These are phyloP conservation scores for Trilocha varians DNA, from an alignment of 2,888 invertebrate genomes.

Conservation along the genomic window DNA sequence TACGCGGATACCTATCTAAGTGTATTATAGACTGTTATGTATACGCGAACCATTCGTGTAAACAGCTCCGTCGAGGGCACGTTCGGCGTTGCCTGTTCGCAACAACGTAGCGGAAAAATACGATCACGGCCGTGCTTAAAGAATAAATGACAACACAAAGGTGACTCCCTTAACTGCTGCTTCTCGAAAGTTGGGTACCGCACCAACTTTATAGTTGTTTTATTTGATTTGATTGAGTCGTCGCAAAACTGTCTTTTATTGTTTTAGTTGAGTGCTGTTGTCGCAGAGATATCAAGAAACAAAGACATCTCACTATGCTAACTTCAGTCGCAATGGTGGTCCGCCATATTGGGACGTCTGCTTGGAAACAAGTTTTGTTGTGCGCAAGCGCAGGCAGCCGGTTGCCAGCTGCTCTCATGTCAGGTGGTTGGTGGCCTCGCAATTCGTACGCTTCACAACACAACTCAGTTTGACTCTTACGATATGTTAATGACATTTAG, in stretches of 20 bases:
- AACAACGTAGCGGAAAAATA: conserved; percentile 45
- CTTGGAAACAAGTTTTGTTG: conserved; percentile 63
- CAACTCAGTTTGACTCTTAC: neutral
- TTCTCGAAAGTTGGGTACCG: conserved; percentile 29
- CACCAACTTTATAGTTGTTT: neutral
- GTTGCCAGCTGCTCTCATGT: conserved; percentile 62
- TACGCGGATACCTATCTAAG: conserved; percentile 48
- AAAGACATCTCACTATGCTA: neutral
- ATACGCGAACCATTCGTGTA: conserved; percentile 32
- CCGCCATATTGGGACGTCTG: conserved; percentile 59
- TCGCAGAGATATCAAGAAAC: neutral
- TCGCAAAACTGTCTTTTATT: conserved; percentile 12
- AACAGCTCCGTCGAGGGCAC: conserved; percentile 37
- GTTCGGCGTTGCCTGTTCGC: conserved; percentile 35
- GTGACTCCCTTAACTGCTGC: conserved; percentile 25
- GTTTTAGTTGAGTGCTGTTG: neutral
- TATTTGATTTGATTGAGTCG: neutral
- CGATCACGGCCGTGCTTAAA: conserved; percentile 44
- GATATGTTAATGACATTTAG: neutral
- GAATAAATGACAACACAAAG: conserved; percentile 34
- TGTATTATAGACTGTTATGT: conserved; percentile 21
- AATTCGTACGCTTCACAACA: too few species aligned
- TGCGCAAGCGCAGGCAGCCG: conserved; percentile 55
- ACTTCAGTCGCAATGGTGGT: conserved; percentile 23
- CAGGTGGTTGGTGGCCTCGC: conserved; percentile 63